Evolutionary conservation across 2,888 invertebrate genomes (phyloP), one percentile per base, ranked within the genome.

Genomic region (Camptogramma bilineatum): DNA sequence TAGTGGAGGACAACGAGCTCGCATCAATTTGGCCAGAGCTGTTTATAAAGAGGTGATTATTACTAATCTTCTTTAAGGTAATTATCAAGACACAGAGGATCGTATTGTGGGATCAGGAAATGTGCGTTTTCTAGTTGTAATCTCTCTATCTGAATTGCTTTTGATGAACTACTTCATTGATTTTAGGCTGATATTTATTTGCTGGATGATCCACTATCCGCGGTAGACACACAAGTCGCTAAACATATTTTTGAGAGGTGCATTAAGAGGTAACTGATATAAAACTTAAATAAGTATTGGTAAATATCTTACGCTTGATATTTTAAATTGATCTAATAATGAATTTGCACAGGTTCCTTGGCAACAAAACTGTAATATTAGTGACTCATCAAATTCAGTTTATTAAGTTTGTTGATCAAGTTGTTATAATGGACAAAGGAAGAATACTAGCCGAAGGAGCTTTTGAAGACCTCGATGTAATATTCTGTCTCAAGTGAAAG

Each of bases 331-430:
- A 57, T 19, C 9, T 56, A 24, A 39, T 21, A 47, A 46, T 21
- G 21, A 16, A 21, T 57, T 34, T 62, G 18, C 68, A 51, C 57
- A 93, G 92, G 68, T 91, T 93, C 74, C 84, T 97, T 61, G 91
- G 91, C 47, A 93, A 94, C n/a, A 96, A 96, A 81, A 96, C 96
- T 8, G 95, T 96, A 0, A 93, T 97, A 52, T 87, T 97, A 60
- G 96, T 97, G 3, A 98, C 97, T 0, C 97, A 98, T 90, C 98
- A 98, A 82, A 85, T 97, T 55, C 97, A 98, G 82, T 97, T 96
- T 73, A 88, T 96, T 8, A 95, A 95, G 74, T 91, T 94, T 44
- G 96, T 95, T 1, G 95, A 96, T 80, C 94, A 94, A 63, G 93
- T 93, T 16, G 80, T 93, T 0, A 86, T 93, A 13, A 83, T 93